A percentile compares a stretch with the other conserved stretches of the same genome.
These are phyloP conservation scores for Syrista parreyssii DNA, from an alignment of 2,888 invertebrate species.

Conservation along the genomic window DNA sequence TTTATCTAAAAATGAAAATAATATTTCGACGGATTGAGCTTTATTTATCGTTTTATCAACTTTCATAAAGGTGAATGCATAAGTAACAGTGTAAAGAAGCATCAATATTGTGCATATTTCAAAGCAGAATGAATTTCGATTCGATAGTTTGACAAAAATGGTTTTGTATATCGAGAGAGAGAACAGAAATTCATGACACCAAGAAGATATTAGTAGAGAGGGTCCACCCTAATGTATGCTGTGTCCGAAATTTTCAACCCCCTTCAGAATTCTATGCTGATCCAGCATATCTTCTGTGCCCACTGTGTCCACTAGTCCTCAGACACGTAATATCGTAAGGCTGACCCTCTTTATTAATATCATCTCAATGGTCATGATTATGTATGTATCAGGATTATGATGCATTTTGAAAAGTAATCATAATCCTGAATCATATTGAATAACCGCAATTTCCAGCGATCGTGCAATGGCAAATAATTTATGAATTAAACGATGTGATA, in stretches of 20 bases:
- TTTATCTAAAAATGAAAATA: not conserved
- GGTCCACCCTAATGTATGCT: too few relatives aligned
- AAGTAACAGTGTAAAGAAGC: not conserved
- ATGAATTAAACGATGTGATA: not conserved
- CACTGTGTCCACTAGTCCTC: too few relatives aligned
- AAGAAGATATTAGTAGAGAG: too few relatives aligned
- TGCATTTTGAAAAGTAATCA: not conserved
- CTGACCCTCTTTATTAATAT: too few relatives aligned
- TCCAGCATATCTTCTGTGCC: too few relatives aligned
- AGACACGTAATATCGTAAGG: too few relatives aligned
- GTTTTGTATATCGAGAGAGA: not conserved
- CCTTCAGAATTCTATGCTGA: too few relatives aligned
- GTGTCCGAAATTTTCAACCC: too few relatives aligned
- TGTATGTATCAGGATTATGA: not conserved
- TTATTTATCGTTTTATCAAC: not conserved
- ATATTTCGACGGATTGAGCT: not conserved
- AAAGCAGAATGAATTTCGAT: not conserved
- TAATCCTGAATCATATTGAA: not conserved
- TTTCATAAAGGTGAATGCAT: not conserved
- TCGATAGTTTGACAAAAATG: not conserved
- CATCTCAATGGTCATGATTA: not conserved
- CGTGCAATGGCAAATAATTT: not conserved
- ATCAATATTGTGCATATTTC: not conserved
- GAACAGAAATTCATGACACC: not conserved
- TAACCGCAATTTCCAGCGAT: not conserved